Conservation (phyloP, 2,888 invertebrate species). For the Pomacea canaliculata region DNA sequence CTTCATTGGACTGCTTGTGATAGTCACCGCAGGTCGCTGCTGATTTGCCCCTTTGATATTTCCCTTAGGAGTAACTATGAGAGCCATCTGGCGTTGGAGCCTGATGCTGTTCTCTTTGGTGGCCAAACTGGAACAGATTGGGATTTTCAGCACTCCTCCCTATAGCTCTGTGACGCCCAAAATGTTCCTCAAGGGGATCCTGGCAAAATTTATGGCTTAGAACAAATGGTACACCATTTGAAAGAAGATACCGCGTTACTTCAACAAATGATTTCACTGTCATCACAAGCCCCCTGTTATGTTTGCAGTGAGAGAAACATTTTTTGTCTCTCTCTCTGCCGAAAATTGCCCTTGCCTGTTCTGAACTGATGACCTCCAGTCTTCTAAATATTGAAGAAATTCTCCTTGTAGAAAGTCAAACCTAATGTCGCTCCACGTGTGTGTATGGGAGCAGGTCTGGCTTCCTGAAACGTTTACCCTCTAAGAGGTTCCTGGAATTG, state of each 20-base stretch:
- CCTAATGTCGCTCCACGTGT: neutral
- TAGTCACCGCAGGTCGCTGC: too few species aligned
- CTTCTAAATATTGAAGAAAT: neutral
- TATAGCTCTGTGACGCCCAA: neutral
- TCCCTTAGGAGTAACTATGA: too few species aligned
- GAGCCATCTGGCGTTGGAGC: too few species aligned
- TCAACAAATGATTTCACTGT: constrained; percentile 1
- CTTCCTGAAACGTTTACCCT: neutral
- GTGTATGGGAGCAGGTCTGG: neutral
- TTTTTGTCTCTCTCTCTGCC: neutral
- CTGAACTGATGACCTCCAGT: neutral
- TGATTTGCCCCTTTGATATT: too few species aligned
- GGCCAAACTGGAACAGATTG: too few species aligned
- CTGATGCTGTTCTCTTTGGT: too few species aligned
- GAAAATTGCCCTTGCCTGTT: neutral
- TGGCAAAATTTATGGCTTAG: constrained; percentile 7
- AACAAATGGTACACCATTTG: constrained; percentile 6
- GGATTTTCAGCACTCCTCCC: too few species aligned
- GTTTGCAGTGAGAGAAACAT: constrained; percentile 4
- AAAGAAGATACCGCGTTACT: neutral
- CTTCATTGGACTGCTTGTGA: too few species aligned
- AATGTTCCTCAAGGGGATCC: neutral
- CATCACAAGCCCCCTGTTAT: neutral
- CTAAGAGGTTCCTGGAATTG: neutral
- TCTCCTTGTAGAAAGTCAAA: neutral